Conservation (phyloP, 2,888 invertebrate genomes). For the Agrilus mali region DNA sequence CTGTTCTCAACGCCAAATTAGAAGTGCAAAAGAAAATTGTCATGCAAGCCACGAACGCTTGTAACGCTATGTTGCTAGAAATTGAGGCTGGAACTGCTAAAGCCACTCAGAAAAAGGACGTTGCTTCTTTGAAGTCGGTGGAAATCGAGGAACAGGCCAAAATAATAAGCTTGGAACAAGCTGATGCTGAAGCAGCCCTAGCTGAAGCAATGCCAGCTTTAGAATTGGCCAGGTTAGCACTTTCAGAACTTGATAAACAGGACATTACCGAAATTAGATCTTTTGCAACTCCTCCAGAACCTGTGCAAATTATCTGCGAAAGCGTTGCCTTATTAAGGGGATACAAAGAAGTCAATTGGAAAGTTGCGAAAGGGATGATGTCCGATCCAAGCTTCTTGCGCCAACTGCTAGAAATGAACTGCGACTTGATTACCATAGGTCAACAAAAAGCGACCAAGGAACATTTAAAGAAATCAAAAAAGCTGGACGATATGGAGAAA, state of each 20-base stretch:
- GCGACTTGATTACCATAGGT: conserved; percentile 56
- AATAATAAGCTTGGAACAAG: conserved; percentile 68
- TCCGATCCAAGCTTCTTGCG: conserved; percentile 75
- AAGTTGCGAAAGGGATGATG: conserved; percentile 83
- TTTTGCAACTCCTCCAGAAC: conserved; percentile 81
- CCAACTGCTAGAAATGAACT: conserved; percentile 76
- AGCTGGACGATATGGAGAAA: conserved; percentile 69
- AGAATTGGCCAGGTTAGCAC: conserved; percentile 65
- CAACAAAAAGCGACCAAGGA: conserved; percentile 59
- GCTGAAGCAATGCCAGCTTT: conserved; percentile 75
- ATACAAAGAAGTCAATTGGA: conserved; percentile 79
- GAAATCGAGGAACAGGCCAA: conserved; percentile 75
- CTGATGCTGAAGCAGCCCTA: conserved; percentile 70
- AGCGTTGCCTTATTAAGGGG: conserved; percentile 79
- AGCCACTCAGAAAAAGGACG: conserved; percentile 64
- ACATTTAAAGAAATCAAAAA: conserved; percentile 59
- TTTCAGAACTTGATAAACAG: conserved; percentile 73
- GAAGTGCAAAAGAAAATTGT: conserved; percentile 69
- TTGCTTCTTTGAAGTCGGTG: conserved; percentile 66
- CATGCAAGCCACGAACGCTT: conserved; percentile 66
- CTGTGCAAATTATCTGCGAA: conserved; percentile 80
- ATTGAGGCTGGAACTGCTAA: conserved; percentile 59
- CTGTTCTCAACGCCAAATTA: conserved; percentile 64
- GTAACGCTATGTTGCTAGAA: conserved; percentile 62
- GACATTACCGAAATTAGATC: conserved; percentile 89